Evolutionary conservation across 2,888 invertebrate genomes (phyloP).

Genomic region (Morinoia aosen): DNA sequence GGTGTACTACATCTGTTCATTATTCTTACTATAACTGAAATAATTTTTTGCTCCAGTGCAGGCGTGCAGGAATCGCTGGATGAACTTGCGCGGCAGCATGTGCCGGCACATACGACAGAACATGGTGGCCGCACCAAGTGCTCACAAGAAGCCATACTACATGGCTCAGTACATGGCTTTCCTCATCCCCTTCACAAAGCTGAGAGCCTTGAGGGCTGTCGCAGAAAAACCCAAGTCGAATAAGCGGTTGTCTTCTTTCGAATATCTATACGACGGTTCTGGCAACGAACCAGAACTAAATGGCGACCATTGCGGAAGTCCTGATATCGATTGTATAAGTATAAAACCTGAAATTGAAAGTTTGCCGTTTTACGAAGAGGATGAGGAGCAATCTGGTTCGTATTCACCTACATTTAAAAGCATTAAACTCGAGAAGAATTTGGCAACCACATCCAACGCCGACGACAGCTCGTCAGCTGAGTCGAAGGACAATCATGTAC

Average conservation of each 20-base stretch:
- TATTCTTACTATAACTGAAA: too few relatives aligned
- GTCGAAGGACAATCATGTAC: background rate
- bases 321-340: background rate
- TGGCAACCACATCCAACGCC: background rate
- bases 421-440: background rate
- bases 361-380: background rate
- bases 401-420: background rate
- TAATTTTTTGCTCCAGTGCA: background rate
- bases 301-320: background rate
- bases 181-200: slow-evolving; percentile 33
- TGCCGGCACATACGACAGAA: slow-evolving; percentile 7
- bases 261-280: background rate
- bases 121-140: background rate
- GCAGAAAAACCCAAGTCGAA: background rate
- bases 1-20: too few relatives aligned
- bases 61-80: background rate
- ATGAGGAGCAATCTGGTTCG: background rate
- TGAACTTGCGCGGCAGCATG: background rate
- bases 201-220: background rate
- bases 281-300: background rate
- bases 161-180: slow-evolving; percentile 37
- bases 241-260: background rate
- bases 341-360: background rate
- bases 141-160: slow-evolving; percentile 19
- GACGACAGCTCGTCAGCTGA: background rate